These are phyloP conservation scores for Erebia epiphron DNA, from an alignment of 2,888 invertebrate species.

Conservation along the genomic window DNA sequence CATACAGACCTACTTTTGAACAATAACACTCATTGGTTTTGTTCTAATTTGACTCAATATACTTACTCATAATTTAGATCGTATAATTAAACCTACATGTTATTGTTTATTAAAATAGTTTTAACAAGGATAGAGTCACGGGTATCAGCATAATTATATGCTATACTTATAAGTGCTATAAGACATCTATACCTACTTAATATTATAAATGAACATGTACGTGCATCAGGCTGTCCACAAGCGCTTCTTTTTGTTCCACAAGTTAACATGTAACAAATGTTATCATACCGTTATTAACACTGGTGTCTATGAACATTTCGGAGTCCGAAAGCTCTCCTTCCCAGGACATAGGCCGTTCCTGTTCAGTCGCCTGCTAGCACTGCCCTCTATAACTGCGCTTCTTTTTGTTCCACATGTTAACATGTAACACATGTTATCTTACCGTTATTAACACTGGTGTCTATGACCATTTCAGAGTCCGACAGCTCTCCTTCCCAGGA, in stretches of 20 bases:
- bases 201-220: too few relatives aligned
- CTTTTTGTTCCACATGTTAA: constrained; percentile 85
- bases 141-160: too few relatives aligned
- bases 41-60: background rate
- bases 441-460: constrained; percentile 73
- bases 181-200: too few relatives aligned
- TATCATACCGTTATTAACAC: constrained; percentile 66
- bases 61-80: too few relatives aligned
- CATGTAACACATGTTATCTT: constrained; percentile 29
- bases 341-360: constrained; percentile 94
- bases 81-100: too few relatives aligned
- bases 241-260: background rate
- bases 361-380: constrained; percentile 66
- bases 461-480: constrained; percentile 88
- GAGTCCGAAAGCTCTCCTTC: constrained; percentile 95
- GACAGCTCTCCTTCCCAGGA: constrained; percentile 97
- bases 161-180: too few relatives aligned
- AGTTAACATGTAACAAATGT: constrained; percentile 57
- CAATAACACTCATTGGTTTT: background rate
- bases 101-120: too few relatives aligned
- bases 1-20: background rate
- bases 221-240: too few relatives aligned
- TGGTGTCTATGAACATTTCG: constrained; percentile 84
- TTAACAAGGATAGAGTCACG: too few relatives aligned
- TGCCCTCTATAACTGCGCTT: constrained; percentile 80